These are phyloP conservation scores for Cecidostiba fungosa DNA, from an alignment of 2,888 invertebrate genomes.

Conservation along the genomic window DNA sequence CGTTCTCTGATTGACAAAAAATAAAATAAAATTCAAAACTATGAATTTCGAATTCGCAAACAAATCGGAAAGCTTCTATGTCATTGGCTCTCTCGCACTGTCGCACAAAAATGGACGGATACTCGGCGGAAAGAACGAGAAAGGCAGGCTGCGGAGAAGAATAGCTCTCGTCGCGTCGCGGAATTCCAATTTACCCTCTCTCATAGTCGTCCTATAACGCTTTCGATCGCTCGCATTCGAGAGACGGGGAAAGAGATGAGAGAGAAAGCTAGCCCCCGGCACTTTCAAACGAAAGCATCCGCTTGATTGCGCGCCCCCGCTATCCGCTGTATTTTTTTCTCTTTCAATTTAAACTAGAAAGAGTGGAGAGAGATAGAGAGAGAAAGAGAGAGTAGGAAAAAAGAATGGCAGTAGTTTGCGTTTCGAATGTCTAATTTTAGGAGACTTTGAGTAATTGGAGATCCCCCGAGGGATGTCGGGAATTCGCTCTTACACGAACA, in stretches of 20 bases:
- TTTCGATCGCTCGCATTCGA: conserved; percentile 55
- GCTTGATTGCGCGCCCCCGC: conserved; percentile 72
- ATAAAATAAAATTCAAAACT: neutral
- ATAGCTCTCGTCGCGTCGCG: conserved; percentile 73
- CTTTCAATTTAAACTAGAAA: conserved; percentile 59
- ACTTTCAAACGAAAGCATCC: conserved; percentile 75
- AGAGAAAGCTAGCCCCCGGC: conserved; percentile 57
- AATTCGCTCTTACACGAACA: conserved; percentile 12
- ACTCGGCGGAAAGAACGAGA: conserved; percentile 46
- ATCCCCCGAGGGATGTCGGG: conserved; percentile 36
- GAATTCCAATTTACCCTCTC: conserved; percentile 75
- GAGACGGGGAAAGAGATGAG: conserved; percentile 11
- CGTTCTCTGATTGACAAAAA: neutral
- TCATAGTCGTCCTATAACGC: conserved; percentile 60
- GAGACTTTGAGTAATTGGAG: conserved; percentile 61
- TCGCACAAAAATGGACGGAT: conserved; percentile 39
- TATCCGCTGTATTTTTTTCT: conserved; percentile 51
- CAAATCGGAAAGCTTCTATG: neutral
- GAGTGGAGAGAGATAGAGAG: conserved; percentile 5
- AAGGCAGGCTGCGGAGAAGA: conserved; percentile 54
- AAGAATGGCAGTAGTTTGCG: conserved; percentile 45
- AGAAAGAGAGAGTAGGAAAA: neutral
- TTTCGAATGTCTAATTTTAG: conserved; percentile 64
- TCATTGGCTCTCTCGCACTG: conserved; percentile 39
- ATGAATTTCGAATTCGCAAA: neutral